phyloP scores from a whole-genome alignment of 2,113 vertebrate species.

The Proteles cristata region DNA sequence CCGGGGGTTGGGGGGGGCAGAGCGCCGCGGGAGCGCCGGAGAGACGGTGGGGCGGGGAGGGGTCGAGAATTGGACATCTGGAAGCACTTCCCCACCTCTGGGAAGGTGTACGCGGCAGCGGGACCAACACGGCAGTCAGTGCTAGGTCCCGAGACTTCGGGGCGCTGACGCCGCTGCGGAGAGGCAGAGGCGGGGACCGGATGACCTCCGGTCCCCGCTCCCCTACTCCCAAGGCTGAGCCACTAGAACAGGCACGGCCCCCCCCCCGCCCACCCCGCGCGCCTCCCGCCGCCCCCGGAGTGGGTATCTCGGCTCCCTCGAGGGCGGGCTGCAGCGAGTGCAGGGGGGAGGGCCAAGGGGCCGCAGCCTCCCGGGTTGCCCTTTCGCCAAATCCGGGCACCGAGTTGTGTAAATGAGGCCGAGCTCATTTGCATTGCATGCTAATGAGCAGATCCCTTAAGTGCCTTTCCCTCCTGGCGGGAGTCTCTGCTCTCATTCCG shows the following conservation, averaged over 20 bases:
- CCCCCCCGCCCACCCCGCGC: not conserved
- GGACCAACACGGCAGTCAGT: not conserved
- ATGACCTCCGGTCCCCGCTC: conserved; percentile 18
- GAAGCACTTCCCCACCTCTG: not conserved
- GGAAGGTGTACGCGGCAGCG: not conserved
- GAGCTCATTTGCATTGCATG: conserved; percentile 85
- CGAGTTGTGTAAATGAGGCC: conserved; percentile 80
- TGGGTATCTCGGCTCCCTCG: not conserved
- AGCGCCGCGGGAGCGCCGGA: not conserved
- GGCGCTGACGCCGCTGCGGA: not conserved
- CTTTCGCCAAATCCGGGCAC: conserved; percentile 72
- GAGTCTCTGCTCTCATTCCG: conserved; percentile 69
- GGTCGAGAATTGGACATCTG: not conserved
- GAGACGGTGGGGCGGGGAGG: not conserved
- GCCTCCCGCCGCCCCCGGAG: not conserved
- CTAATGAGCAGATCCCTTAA: conserved; percentile 83
- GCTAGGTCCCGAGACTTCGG: not conserved
- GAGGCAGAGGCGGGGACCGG: not conserved
- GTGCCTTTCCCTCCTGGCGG: conserved; percentile 84
- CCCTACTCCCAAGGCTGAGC: not conserved
- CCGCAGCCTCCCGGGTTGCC: conserved; percentile 53
- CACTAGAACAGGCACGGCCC: not conserved
- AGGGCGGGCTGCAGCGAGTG: not conserved
- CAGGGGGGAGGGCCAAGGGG: not conserved
- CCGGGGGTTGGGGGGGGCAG: not conserved